Percentiles rank a stretch among this genome's conserved stretches.
These are phyloP conservation scores for Microtus pennsylvanicus DNA, from an alignment of 2,113 vertebrate species.

Conservation along the genomic window DNA sequence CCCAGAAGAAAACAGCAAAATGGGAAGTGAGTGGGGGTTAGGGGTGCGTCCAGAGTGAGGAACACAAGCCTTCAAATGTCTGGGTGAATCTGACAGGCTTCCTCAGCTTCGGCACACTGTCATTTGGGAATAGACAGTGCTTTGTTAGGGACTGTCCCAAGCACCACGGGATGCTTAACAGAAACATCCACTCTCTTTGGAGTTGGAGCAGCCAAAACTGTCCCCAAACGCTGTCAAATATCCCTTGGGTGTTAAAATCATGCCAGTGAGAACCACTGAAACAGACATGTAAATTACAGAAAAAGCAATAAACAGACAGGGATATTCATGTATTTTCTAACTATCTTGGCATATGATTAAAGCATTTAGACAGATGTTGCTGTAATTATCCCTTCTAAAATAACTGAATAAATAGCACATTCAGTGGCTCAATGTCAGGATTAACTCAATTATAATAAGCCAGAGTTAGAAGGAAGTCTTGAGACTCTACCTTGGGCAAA, in stretches of 20 bases:
- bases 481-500: neutral
- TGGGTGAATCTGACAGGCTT: neutral
- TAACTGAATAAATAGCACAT: neutral
- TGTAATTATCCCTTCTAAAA: conserved; percentile 56
- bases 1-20: neutral
- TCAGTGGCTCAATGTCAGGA: conserved; percentile 17
- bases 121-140: accelerated
- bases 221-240: neutral
- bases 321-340: conserved; percentile 61
- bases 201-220: neutral
- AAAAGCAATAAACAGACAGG: conserved; percentile 49
- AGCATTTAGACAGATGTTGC: neutral
- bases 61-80: neutral
- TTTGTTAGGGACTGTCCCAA: neutral
- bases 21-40: neutral
- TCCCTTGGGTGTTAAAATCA: neutral
- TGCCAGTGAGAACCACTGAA: neutral
- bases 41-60: neutral
- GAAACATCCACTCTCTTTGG: neutral
- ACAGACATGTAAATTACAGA: conserved; percentile 28
- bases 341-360: conserved; percentile 50
- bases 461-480: neutral
- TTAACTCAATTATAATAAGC: neutral
- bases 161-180: neutral
- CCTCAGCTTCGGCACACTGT: neutral